Evolutionary conservation across 2,113 vertebrate species (phyloP).

Genomic region (Nothoprocta perdicaria): DNA sequence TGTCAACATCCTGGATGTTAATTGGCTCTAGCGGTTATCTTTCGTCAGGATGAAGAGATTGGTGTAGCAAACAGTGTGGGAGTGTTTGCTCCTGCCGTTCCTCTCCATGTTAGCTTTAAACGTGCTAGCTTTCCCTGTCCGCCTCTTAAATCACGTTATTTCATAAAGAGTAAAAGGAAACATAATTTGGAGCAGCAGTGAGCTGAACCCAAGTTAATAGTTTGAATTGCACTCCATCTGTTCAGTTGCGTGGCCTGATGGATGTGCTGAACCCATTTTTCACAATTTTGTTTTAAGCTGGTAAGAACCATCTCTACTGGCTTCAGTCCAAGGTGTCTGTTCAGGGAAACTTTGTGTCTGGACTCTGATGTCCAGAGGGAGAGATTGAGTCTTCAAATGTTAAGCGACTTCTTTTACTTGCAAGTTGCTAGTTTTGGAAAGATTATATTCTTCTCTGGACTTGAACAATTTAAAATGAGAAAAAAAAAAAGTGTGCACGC

Average conservation of each 20-base stretch:
- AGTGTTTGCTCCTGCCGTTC: conserved; percentile 34
- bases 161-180: conserved; percentile 74
- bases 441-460: background rate
- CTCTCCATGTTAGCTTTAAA: background rate
- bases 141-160: conserved; percentile 67
- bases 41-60: background rate
- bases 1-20: background rate
- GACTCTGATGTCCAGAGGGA: conserved; percentile 31
- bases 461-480: background rate
- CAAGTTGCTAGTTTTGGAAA: background rate
- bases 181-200: conserved; percentile 75
- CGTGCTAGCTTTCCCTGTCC: background rate
- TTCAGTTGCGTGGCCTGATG: conserved; percentile 74
- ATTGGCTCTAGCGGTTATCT: background rate
- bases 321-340: conserved; percentile 61
- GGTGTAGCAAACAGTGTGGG: conserved; percentile 24
- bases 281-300: conserved; percentile 77
- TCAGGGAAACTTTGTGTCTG: conserved; percentile 40
- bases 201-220: conserved; percentile 76
- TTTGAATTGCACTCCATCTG: conserved; percentile 80
- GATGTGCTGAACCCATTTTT: conserved; percentile 78
- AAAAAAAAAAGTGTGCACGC: accelerated
- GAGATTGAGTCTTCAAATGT: background rate
- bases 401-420: background rate
- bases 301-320: conserved; percentile 73